A percentile compares a stretch with the other conserved stretches of the same genome.
Conservation (phyloP, 2,113 vertebrate genomes). For the Gasterosteus nipponicus region DNA sequence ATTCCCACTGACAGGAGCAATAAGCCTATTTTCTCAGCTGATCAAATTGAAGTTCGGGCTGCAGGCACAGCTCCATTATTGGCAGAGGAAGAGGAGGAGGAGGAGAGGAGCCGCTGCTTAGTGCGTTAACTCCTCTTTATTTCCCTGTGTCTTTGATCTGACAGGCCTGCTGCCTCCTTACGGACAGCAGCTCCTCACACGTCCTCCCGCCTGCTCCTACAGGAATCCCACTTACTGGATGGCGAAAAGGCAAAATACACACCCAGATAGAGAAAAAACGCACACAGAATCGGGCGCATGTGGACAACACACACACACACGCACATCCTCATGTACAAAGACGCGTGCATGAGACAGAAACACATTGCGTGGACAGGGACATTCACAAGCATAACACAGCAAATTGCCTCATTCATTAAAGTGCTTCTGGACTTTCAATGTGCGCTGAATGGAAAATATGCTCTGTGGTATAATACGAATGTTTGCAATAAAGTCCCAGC, state of each 20-base stretch:
- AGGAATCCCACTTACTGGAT: slow-evolving; percentile 47
- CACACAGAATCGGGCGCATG: neutral
- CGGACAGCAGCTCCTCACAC: slow-evolving; percentile 58
- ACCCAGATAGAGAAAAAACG: slow-evolving; percentile 7
- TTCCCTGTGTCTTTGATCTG: slow-evolving; percentile 65
- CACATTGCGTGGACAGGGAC: neutral
- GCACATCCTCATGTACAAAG: slow-evolving; percentile 12
- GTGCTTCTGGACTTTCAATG: slow-evolving; percentile 27
- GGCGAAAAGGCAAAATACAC: slow-evolving; percentile 42
- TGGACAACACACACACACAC: slow-evolving; percentile 18
- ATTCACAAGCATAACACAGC: neutral
- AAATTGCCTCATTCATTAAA: slow-evolving; percentile 35
- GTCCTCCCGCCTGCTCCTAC: slow-evolving; percentile 38
- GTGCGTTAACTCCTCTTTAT: slow-evolving; percentile 69
- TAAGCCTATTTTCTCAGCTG: slow-evolving; percentile 64
- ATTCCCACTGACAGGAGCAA: slow-evolving; percentile 63
- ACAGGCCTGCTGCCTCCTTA: slow-evolving; percentile 54
- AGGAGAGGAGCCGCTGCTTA: slow-evolving; percentile 54
- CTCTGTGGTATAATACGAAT: slow-evolving; percentile 41
- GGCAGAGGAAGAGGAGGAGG: slow-evolving; percentile 54
- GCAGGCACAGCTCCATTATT: slow-evolving; percentile 64
- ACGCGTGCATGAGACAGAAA: neutral
- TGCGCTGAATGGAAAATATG: slow-evolving; percentile 37
- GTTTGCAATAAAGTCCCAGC: slow-evolving; percentile 56
- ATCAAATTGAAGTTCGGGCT: slow-evolving; percentile 75